These are phyloP conservation scores for Pyrrhia umbra DNA, from an alignment of 2,888 invertebrate species.

Conservation along the genomic window DNA sequence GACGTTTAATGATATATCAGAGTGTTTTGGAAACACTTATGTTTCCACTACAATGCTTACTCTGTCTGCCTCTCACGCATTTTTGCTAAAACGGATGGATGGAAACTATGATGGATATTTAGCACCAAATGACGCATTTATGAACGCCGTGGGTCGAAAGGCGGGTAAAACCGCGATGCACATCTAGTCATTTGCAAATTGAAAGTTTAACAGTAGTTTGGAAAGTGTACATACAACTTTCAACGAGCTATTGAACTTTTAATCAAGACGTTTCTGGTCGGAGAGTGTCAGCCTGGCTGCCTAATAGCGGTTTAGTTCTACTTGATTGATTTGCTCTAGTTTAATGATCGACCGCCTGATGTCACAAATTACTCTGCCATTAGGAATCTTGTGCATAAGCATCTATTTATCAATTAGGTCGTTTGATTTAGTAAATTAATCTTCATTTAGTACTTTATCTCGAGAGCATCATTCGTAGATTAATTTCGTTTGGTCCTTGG, in stretches of 20 bases:
- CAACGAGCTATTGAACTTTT: slow-evolving; percentile 44
- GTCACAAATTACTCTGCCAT: slow-evolving; percentile 36
- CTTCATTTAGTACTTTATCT: neutral
- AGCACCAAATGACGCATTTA: too few relatives aligned
- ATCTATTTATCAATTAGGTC: neutral
- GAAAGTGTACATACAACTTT: slow-evolving; percentile 22
- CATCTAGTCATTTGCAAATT: neutral
- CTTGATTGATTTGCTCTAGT: slow-evolving; percentile 53
- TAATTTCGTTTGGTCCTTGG: neutral
- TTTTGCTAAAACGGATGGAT: too few relatives aligned
- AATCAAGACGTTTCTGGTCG: slow-evolving; percentile 33
- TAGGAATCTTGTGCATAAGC: slow-evolving; percentile 10
- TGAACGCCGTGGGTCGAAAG: too few relatives aligned
- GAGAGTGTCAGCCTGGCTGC: slow-evolving; percentile 16
- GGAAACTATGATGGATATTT: too few relatives aligned
- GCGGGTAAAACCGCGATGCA: too few relatives aligned
- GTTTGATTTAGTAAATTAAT: neutral
- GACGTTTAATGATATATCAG: too few relatives aligned
- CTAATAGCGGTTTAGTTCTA: slow-evolving; percentile 38
- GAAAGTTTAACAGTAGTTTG: neutral
- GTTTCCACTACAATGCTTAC: too few relatives aligned
- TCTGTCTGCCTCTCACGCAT: too few relatives aligned
- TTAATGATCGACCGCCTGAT: slow-evolving; percentile 24
- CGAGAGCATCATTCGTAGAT: neutral
- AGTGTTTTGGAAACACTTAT: too few relatives aligned